Conservation (phyloP, 2,797 vertebrate species). For the Pangasius djambal region DNA sequence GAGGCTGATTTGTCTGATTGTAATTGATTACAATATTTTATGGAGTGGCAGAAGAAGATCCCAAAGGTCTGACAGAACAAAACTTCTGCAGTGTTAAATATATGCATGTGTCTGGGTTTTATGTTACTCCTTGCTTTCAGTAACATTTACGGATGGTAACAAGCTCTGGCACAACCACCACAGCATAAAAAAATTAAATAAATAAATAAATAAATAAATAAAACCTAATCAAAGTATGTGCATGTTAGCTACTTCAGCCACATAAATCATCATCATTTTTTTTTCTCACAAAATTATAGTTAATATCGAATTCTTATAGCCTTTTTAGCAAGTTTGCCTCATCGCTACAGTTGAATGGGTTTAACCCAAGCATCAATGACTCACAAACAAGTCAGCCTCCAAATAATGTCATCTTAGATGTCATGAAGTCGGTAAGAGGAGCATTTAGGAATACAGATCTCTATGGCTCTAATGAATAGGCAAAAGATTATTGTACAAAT, state of each 20-base stretch:
- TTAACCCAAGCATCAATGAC: neutral
- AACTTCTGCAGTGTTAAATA: neutral
- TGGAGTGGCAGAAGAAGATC: slow-evolving; percentile 16
- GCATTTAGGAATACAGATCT: neutral
- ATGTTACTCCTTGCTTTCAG: neutral
- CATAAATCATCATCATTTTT: neutral
- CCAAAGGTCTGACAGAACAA: slow-evolving; percentile 16
- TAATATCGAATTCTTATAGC: neutral
- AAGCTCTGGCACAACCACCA: neutral
- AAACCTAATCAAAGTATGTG: neutral
- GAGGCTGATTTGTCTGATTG: slow-evolving; percentile 40
- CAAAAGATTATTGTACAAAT: neutral
- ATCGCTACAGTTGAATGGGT: neutral
- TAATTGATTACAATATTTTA: slow-evolving; percentile 40
- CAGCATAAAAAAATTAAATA: neutral
- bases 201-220: slow-evolving; percentile 1
- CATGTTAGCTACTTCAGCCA: neutral
- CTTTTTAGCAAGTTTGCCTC: neutral
- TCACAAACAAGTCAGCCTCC: neutral
- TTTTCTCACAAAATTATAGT: neutral
- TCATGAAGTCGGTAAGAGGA: neutral
- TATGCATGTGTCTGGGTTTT: neutral
- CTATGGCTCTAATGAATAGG: neutral
- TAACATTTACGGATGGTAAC: neutral
- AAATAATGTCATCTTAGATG: neutral